Evolutionary conservation across 2,888 invertebrate genomes (phyloP).

Genomic region (Hyposoter dolosus): DNA sequence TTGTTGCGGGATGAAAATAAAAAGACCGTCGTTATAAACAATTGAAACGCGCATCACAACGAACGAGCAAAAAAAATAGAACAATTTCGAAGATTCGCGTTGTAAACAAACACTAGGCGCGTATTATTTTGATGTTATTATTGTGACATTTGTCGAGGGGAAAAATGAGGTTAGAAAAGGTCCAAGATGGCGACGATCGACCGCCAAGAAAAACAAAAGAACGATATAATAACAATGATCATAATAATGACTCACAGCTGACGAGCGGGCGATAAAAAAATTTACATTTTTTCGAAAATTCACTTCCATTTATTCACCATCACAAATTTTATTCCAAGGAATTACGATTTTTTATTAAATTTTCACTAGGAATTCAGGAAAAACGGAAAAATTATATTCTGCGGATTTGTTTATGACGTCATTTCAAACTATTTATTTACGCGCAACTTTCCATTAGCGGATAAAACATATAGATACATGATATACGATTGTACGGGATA

Average conservation of each 20-base stretch:
- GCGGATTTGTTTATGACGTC: background rate
- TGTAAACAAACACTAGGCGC: background rate
- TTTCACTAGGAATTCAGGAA: background rate
- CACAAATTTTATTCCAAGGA: background rate
- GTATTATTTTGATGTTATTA: conserved; percentile 3
- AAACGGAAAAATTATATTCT: background rate
- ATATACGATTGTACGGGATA: background rate
- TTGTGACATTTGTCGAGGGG: conserved; percentile 2
- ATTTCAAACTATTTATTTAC: conserved; percentile 7
- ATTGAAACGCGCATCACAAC: background rate
- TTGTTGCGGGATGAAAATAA: background rate
- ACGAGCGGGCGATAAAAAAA: conserved; percentile 11
- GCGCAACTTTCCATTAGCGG: background rate
- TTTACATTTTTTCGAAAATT: background rate
- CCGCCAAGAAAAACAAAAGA: background rate
- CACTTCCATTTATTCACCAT: background rate
- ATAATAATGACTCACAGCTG: conserved; percentile 45
- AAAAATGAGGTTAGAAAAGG: conserved; percentile 26
- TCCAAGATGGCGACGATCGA: conserved; percentile 6
- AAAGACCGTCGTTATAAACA: background rate
- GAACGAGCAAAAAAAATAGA: background rate
- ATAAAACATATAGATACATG: background rate
- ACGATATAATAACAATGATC: conserved; percentile 19
- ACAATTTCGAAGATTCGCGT: background rate
- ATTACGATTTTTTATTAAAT: background rate